Conservation (phyloP, 2,888 invertebrate species). For the Eudemis profundana region DNA sequence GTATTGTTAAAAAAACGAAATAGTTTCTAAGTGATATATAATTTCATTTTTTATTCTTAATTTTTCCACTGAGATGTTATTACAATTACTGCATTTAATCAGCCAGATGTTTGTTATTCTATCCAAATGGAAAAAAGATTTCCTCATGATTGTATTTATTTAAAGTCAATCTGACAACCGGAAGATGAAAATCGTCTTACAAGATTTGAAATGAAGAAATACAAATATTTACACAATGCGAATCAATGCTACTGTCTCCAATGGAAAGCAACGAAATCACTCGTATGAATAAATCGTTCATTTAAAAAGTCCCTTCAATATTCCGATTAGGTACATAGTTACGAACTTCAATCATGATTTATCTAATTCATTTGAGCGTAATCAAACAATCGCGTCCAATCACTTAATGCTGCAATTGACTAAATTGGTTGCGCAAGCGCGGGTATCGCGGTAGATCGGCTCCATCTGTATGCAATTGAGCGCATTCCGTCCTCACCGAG, state of each 20-base stretch:
- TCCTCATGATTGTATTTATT: no score
- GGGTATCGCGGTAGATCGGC: conserved; percentile 51
- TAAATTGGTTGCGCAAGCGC: conserved; percentile 58
- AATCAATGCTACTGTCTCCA: not conserved
- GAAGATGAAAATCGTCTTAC: no score
- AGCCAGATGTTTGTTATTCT: no score
- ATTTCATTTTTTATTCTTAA: no score
- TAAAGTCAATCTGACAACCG: no score
- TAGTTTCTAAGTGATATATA: no score
- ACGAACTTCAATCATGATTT: conserved; percentile 15
- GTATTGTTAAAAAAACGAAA: no score
- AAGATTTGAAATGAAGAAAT: no score
- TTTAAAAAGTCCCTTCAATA: conserved; percentile 5
- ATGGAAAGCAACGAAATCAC: not conserved
- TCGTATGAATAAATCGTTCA: not conserved
- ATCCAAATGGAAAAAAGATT: no score
- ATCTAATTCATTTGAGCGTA: conserved; percentile 21
- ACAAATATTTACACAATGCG: no score
- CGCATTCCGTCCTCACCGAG: conserved; percentile 53
- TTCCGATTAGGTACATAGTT: conserved; percentile 3
- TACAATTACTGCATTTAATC: no score
- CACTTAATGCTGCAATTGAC: conserved; percentile 41
- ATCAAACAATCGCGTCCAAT: conserved; percentile 34
- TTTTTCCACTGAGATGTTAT: no score
- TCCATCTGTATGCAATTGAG: conserved; percentile 67